Evolutionary conservation across 2,797 vertebrate species (phyloP), one percentile per base, ranked within the genome.

Genomic region (Lagodon rhomboides): DNA sequence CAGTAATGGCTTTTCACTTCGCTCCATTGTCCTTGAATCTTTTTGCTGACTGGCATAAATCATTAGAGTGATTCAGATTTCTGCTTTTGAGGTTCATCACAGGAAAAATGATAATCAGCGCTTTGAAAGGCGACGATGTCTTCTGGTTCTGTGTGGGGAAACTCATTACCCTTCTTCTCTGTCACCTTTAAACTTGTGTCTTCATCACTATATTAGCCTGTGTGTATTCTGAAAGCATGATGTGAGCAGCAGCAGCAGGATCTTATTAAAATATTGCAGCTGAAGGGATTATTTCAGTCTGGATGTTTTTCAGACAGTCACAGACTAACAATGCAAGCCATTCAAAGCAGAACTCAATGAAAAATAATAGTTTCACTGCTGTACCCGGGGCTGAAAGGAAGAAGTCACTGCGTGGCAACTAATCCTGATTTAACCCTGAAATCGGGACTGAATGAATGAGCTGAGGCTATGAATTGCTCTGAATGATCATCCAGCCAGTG

Each of bases 401-500:
- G 73, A 13, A 72, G 56, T 77, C 74, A 80, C 8, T 58, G 12
- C 71, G 59, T 68, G 64, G 41, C 65, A 69, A 51, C 34, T 59
- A 63, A 76, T 79, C 53, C 65, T 38, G 12, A 61, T 77, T 77
- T 65, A 56, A 16, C 41, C 13, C 20, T 25, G 41, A 44, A 73
- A 67, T 64, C 71, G 55, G 41, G 22, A 60, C 44, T 68, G 68
- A 43, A 50, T 73, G 47, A n/a, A 17, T 66, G 58, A 59, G 34
- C 64, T 22, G 47, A 80, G 68, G 55, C 34, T 61, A 66, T 73
- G 72, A 75, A 80, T 79, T 73, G 63, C 20, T 69, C 70, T 77
- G 72, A 89, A 87, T 80, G 67, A 27, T 59, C 1, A 3, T 9
- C 18, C 27, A n/a, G 64, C 59, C 59, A 8, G 22, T 51, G 73